Base-by-base conservation (phyloP, 2,113 vertebrate species). In the Corythoichthys haematopterus region DNA sequence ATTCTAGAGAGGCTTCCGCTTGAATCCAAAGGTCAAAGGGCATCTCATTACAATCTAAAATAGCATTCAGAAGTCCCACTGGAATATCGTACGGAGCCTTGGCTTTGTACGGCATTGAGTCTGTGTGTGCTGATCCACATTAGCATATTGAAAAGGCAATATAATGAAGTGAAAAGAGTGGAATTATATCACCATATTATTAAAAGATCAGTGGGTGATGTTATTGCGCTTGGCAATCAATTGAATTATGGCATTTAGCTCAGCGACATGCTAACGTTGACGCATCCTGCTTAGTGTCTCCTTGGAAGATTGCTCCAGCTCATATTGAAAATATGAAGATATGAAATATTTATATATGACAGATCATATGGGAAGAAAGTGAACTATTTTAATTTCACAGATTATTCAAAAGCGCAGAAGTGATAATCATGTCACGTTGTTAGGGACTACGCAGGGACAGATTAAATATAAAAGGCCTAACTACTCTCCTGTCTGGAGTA, bases 371-470 rank as follows among this genome's bases (percentile, higher is more conserved):
- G 56, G 77, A 74, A 74, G 69, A 80, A 46, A 80, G 78, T 86
- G 79, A 83, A 85, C 85, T 84, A 83, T 83, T 88, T 85, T 86
- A 77, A 85, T 88, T 89, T 85, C 86, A 86, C 83, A 60, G 63
- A 65, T 61, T 46, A 62, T 75, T 82, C 66, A 71, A 71, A 81
- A 84, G 79, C 74, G 76, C 82, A 72, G 6, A 43, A 43, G 40
- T 43, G 40, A 62, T 70, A 77, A 73, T 81, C 77, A 81, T 78
- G 77, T 85, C 74, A 72, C 55, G 80, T 51, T 70, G 71, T 89
- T 82, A 87, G 81, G 78, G 84, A 83, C 83, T 82, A 81, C 78
- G 59, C 69, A 43, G 60, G 74, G 73, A 71, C 79, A 63, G 76
- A 83, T 67, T 73, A 64, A 74, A 81, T 77, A 75, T 79, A 69